Conservation (phyloP, 2,888 invertebrate genomes). For the Calephelis perditalis region DNA sequence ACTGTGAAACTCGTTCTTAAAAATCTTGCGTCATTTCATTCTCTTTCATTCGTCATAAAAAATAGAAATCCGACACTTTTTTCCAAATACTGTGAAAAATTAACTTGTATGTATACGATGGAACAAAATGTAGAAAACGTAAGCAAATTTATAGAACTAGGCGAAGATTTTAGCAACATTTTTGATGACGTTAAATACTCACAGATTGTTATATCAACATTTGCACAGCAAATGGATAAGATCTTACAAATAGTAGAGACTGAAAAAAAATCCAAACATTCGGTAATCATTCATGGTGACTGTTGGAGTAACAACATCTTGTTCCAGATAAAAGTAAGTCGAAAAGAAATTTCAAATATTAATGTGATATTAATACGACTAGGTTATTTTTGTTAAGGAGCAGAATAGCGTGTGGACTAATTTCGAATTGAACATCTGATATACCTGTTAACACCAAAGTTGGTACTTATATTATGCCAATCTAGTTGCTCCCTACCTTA, state of each 20-base stretch:
- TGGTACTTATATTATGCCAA: too few species aligned
- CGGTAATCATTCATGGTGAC: background rate
- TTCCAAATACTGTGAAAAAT: slow-evolving; percentile 3
- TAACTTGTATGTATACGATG: background rate
- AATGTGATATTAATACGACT: too few species aligned
- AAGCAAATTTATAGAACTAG: background rate
- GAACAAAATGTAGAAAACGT: background rate
- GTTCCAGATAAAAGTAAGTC: background rate
- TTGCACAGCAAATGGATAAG: background rate
- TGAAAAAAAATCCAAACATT: background rate
- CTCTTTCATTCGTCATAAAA: background rate
- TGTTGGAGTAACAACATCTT: slow-evolving; percentile 4
- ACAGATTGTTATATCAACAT: background rate
- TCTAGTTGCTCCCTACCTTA: too few species aligned
- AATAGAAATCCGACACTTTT: background rate
- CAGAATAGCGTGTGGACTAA: too few species aligned
- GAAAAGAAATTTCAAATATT: background rate
- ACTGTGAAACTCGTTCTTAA: background rate
- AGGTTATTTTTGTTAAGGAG: too few species aligned
- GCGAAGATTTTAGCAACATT: background rate
- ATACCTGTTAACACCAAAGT: too few species aligned
- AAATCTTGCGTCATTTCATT: background rate
- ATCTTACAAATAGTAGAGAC: background rate
- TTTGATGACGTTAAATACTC: background rate
- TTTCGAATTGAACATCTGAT: too few species aligned